Evolutionary conservation across 2,888 invertebrate species (phyloP).

Genomic region (Epinotia nisella): DNA sequence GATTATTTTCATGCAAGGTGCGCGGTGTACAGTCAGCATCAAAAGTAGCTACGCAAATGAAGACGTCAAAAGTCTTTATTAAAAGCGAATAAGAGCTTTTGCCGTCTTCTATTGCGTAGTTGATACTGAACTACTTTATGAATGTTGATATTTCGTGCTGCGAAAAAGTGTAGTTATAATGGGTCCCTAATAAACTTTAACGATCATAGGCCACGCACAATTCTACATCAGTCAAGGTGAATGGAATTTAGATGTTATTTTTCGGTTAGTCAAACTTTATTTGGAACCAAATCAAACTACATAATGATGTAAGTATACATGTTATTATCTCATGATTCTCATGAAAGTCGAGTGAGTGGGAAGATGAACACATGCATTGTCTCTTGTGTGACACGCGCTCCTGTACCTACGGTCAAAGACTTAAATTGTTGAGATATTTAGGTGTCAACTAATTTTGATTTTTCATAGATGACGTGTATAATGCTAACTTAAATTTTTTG

Average conservation of each 20-base stretch:
- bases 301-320: background rate
- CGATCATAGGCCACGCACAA: slow-evolving; percentile 56
- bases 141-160: slow-evolving; percentile 54
- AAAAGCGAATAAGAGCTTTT: too few species aligned
- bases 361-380: background rate
- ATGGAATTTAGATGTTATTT: slow-evolving; percentile 43
- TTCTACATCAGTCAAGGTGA: slow-evolving; percentile 54
- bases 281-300: background rate
- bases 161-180: slow-evolving; percentile 57
- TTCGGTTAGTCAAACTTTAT: background rate
- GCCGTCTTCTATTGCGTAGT: too few species aligned
- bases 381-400: background rate
- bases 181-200: slow-evolving; percentile 57
- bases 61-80: too few species aligned
- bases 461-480: too few species aligned
- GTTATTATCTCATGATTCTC: background rate
- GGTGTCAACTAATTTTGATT: too few species aligned
- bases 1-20: background rate
- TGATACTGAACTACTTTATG: too few species aligned
- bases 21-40: background rate
- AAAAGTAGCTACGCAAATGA: too few species aligned
- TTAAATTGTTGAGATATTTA: too few species aligned
- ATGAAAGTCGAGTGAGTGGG: background rate
- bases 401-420: background rate
- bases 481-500: too few species aligned